Evolutionary conservation across 2,888 invertebrate genomes (phyloP).

Genomic region (Brachylomia viminalis): DNA sequence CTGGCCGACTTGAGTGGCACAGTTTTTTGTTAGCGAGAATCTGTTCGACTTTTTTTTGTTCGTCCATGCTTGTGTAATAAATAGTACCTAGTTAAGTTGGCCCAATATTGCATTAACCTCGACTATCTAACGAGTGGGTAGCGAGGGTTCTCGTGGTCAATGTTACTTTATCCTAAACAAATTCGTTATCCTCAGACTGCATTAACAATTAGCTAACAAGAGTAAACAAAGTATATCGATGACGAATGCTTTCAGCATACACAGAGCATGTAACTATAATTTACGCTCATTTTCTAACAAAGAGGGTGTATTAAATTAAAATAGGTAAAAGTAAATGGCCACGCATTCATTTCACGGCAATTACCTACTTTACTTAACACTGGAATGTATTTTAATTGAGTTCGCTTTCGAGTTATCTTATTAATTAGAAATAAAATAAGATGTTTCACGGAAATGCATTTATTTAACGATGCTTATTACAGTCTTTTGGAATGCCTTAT

Average conservation of each 20-base stretch:
- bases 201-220: constrained; percentile 15
- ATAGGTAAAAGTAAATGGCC: constrained; percentile 48
- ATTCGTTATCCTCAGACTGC: constrained; percentile 28
- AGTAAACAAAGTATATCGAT: constrained; percentile 40
- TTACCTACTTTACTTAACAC: constrained; percentile 34
- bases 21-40: too few species aligned
- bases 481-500: constrained; percentile 14
- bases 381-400: constrained; percentile 47
- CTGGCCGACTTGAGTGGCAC: too few species aligned
- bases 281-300: constrained; percentile 22
- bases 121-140: constrained; percentile 14
- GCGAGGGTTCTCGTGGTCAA: constrained; percentile 16
- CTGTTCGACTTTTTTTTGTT: too few species aligned
- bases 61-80: too few species aligned
- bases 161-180: constrained; percentile 21
- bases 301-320: constrained; percentile 31
- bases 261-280: too few species aligned
- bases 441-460: constrained; percentile 5
- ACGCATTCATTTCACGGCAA: constrained; percentile 60
- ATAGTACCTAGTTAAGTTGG: background rate
- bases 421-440: too few species aligned
- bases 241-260: constrained; percentile 18
- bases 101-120: constrained; percentile 10
- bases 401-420: background rate
- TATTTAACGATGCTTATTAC: constrained; percentile 9